Base-by-base conservation (phyloP, 2,888 invertebrate species). In the Conistra vaccinii region DNA sequence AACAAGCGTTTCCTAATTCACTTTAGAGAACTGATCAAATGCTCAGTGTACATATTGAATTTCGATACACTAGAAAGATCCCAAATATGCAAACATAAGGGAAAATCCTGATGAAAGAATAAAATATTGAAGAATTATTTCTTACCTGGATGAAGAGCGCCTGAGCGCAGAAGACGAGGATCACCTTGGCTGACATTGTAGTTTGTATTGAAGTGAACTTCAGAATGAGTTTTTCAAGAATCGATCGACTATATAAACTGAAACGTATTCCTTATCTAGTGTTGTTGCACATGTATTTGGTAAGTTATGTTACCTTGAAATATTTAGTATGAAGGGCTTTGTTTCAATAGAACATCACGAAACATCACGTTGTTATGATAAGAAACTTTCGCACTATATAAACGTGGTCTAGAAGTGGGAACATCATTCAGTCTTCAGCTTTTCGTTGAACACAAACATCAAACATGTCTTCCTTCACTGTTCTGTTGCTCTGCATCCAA, bases 401-500 rank as follows among this genome's bases (percentile, higher is more conserved):
- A 77, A 60, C 48, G 2, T 57, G 17, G 26, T 57, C 7, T 26
- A 17, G 7, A 57, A 26, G 17, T 17, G 17, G 6, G 14, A 55
- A 61, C 58, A 75, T 73, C 68, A 81, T 69, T 72, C 73, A 76
- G 73, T 78, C 69, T 81, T 78, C 23, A 29, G 14, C 45, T 65
- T 48, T 5, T 29, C 29, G 48, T 65, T 48, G 45, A 45, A 9
- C 23, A 58, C 48, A 71, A 61, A 55, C 62, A 73, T 66, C 71
- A 62, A 88, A 86, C 71, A 91, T 91, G 90, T 85, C 87, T 73
- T 75, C 89, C 73, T 90, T 90, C 75, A 74, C 88, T 69, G 62
- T 91, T 69, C 71, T 92, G 26, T 53, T 91, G 35, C 69, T 92
- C 78, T 91, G 90, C 86, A 75, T 87, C 78, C 91, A 91, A 81